A percentile compares a stretch with the other conserved stretches of the same genome.
phyloP scores from a whole-genome alignment of 1,140 invertebrate species.

The Lepidurus packardi region DNA sequence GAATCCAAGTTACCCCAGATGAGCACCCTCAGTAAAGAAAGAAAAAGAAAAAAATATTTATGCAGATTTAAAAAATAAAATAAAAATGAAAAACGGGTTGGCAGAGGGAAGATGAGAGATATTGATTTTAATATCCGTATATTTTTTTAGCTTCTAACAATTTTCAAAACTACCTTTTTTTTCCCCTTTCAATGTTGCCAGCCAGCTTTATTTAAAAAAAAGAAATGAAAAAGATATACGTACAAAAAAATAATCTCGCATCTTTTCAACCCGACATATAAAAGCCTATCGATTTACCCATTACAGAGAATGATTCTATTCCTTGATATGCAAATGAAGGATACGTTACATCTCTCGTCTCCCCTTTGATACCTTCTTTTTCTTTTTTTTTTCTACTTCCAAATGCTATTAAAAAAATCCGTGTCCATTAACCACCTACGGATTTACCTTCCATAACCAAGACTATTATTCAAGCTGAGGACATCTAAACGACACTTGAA shows the following conservation, averaged over 20 bases:
- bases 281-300: constrained; percentile 16
- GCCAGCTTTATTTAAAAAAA: not conserved
- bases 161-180: not conserved
- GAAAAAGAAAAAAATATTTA: not conserved
- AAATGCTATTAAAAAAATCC: no score
- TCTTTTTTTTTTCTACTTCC: not conserved
- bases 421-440: not conserved
- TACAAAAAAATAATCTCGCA: not conserved
- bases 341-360: not conserved
- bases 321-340: constrained; percentile 16
- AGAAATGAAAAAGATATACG: not conserved
- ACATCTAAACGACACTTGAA: not conserved
- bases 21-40: not conserved
- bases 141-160: not conserved
- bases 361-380: not conserved
- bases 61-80: no score
- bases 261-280: not conserved
- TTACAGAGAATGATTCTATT: not conserved
- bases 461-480: not conserved
- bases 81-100: constrained; percentile 4
- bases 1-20: constrained; percentile 11
- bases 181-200: not conserved
- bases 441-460: not conserved
- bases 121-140: constrained; percentile 19
- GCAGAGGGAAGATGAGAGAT: not conserved